These are phyloP conservation scores for Pentamera pediparva DNA, from an alignment of 53 echinoderm and acorn worm genomes.

Conservation along the genomic window DNA sequence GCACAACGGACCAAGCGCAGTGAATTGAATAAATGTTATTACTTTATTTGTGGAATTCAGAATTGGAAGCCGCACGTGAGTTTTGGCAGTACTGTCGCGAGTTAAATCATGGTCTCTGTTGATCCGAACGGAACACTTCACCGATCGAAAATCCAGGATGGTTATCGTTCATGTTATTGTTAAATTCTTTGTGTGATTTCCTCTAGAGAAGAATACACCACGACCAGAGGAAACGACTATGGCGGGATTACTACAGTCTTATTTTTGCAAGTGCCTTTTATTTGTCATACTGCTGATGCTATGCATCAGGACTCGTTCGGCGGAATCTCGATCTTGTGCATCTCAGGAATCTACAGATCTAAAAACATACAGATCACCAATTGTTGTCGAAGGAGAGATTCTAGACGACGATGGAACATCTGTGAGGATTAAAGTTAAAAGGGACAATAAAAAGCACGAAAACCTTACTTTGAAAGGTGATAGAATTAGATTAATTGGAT, in stretches of 20 bases:
- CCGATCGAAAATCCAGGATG: no score
- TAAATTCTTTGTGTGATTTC: no score
- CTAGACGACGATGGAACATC: no score
- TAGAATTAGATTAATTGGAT: slow-evolving; percentile 4
- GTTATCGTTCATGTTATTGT: no score
- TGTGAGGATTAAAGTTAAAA: slow-evolving; percentile 29
- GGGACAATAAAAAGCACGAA: slow-evolving; percentile 10
- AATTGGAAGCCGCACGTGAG: no score
- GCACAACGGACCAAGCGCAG: no score
- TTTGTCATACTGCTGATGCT: background rate
- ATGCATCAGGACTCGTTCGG: slow-evolving; percentile 23
- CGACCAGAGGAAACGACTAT: background rate
- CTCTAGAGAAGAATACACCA: no score
- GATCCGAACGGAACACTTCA: no score
- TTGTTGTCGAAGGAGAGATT: slow-evolving; percentile 47
- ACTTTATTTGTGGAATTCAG: no score
- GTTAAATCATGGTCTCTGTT: no score
- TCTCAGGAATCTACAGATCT: slow-evolving; percentile 43
- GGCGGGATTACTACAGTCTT: slow-evolving; percentile 10
- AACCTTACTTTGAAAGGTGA: slow-evolving; percentile 13
- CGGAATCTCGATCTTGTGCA: background rate
- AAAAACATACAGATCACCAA: slow-evolving; percentile 54
- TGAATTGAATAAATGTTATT: no score
- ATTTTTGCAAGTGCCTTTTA: slow-evolving; percentile 20
- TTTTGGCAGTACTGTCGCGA: no score